phyloP scores from a whole-genome alignment of 2,888 invertebrate species.

The Dorcus parallelipipedus region DNA sequence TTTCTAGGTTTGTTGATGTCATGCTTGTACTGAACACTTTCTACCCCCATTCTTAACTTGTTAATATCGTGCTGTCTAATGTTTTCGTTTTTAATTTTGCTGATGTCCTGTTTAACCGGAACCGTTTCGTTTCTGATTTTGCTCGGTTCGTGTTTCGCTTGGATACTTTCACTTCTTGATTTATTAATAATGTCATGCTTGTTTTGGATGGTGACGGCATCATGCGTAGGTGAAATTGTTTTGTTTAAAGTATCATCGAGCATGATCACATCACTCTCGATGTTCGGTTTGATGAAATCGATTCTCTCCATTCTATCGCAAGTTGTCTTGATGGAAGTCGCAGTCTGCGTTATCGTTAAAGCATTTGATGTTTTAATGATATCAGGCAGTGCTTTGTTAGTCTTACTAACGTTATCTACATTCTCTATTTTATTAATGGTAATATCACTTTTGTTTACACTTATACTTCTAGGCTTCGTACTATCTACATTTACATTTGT shows the following conservation, averaged over 20 bases:
- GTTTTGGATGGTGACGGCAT: background rate
- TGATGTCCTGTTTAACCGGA: too few species aligned
- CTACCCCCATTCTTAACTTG: background rate
- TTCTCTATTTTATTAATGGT: slow-evolving; percentile 29
- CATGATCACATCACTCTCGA: slow-evolving; percentile 12
- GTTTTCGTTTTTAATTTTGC: too few species aligned
- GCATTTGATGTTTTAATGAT: slow-evolving; percentile 19
- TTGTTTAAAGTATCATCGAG: slow-evolving; percentile 13
- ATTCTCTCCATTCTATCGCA: slow-evolving; percentile 11
- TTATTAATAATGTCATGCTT: slow-evolving; percentile 2
- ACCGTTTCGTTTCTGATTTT: background rate
- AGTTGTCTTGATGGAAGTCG: slow-evolving; percentile 2
- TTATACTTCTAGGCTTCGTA: slow-evolving; percentile 16
- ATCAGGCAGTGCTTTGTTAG: slow-evolving; percentile 23
- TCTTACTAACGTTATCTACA: slow-evolving; percentile 19
- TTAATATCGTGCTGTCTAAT: background rate
- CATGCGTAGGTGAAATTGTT: background rate
- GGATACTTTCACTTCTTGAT: background rate
- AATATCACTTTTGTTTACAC: slow-evolving; percentile 23
- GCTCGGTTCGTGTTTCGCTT: background rate
- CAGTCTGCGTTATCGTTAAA: slow-evolving; percentile 13
- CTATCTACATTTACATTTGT: slow-evolving; percentile 12
- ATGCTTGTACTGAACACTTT: background rate
- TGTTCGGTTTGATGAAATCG: slow-evolving; percentile 8
- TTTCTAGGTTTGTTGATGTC: slow-evolving; percentile 2